Base-by-base conservation (phyloP, 2,888 invertebrate species). In the Thalpophila matura region DNA sequence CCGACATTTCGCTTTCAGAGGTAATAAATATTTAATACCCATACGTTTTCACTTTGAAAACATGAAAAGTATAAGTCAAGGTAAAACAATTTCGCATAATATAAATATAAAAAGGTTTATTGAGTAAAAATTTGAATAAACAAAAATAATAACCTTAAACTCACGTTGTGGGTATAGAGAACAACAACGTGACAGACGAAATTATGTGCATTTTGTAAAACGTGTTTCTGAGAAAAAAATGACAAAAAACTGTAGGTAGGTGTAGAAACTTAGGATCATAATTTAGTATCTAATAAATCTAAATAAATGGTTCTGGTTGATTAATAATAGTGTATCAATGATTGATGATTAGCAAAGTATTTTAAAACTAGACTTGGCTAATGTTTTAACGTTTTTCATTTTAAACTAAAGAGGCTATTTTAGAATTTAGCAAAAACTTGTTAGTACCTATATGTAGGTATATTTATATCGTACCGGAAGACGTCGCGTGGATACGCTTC, bases 181-280 rank as follows among this genome's bases (percentile, higher is more conserved):
- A 50, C n/a, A n/a, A n/a, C n/a, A n/a, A n/a, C n/a, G n/a, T n/a
- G n/a, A n/a, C n/a, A n/a, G n/a, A n/a, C n/a, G n/a, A 35, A 66
- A 60, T 47, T 57, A 65, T 60, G 66, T 54, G 66, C 67, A 66
- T n/a, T n/a, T n/a, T n/a, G n/a, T 59, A 37, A 0, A 37, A 20
- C 12, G 7, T 31, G 29, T 16, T 9, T 47, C 16, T 1, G 18
- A 24, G 18, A 27, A 35, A n/a, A 42, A 22, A 18, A 18, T 18
- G n/a, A 4, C 10, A 9, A 45, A 53, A 29, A 55, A 26, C 14
- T 18, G 4, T 38, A 27, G n/a, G n/a, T n/a, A n/a, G n/a, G n/a
- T n/a, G n/a, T 5, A 14, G 5, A 7, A 22, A 14, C 40, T 20
- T 40, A 26, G 10, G 1, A 16, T 20, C 2, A 3, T 16, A 46